Conservation (phyloP, 1,140 invertebrate species). For the Apis florea region DNA sequence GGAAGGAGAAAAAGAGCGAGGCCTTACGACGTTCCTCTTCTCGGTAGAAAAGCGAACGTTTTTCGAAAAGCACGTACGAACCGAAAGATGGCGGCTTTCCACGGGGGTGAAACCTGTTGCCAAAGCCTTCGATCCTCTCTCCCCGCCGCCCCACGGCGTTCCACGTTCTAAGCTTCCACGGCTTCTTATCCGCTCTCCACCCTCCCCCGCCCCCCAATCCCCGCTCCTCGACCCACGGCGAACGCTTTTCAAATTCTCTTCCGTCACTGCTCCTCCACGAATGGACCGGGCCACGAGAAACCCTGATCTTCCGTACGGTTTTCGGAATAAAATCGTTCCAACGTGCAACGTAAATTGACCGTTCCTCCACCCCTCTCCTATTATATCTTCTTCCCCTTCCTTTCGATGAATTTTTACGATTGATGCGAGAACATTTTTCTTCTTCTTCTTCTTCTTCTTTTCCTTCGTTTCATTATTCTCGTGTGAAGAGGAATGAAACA, state of each 20-base stretch:
- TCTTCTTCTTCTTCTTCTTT: no score
- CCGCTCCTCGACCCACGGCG: not conserved
- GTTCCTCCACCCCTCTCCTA: constrained; percentile 27
- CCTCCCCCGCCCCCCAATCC: not conserved
- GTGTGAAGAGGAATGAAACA: no score
- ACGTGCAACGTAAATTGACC: constrained; percentile 66
- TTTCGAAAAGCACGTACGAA: constrained; percentile 71
- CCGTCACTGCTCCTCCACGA: constrained; percentile 15
- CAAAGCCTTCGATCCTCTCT: constrained; percentile 57
- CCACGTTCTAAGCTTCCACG: constrained; percentile 20
- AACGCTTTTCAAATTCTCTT: constrained; percentile 44
- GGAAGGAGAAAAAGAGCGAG: not conserved
- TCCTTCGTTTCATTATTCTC: no score
- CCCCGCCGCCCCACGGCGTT: constrained; percentile 12
- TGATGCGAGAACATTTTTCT: constrained; percentile 25
- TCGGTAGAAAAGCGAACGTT: constrained; percentile 67
- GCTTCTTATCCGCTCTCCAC: constrained; percentile 27
- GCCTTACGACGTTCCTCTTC: not conserved
- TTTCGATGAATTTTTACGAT: constrained; percentile 32
- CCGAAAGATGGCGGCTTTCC: constrained; percentile 55
- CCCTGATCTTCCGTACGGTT: constrained; percentile 52
- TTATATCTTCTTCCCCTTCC: not conserved
- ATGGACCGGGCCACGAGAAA: constrained; percentile 27
- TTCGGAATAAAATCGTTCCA: constrained; percentile 61
- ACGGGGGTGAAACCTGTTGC: constrained; percentile 76